Conservation (phyloP, 2,888 invertebrate genomes). For the Mactromeris polynyma region DNA sequence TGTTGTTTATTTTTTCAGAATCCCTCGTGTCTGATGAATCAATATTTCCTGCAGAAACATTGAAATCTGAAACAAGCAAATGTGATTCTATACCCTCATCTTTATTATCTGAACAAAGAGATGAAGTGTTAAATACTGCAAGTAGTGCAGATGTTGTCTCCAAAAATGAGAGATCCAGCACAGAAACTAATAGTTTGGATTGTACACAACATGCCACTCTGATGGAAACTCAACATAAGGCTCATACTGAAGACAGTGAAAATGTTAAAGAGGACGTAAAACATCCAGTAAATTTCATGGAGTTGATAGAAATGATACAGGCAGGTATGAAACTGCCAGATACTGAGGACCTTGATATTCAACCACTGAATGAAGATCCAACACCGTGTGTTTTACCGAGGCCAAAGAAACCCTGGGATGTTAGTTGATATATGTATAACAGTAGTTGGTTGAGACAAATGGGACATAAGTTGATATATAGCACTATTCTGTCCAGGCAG, state of each 20-base stretch:
- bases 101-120: neutral
- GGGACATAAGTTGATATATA: constrained; percentile 62
- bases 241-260: neutral
- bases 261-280: neutral
- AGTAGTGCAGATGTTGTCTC: neutral
- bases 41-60: neutral
- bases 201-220: neutral
- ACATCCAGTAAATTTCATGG: constrained; percentile 67
- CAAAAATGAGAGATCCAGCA: neutral
- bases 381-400: constrained; percentile 61
- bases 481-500: no score
- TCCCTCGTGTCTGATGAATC: neutral
- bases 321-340: constrained; percentile 71
- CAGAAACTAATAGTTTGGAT: neutral
- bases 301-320: constrained; percentile 71
- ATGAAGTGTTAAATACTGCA: neutral
- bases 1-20: constrained; percentile 3
- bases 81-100: neutral
- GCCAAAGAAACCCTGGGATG: constrained; percentile 73
- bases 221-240: neutral
- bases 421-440: constrained; percentile 31
- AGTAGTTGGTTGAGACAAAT: constrained; percentile 24
- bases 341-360: constrained; percentile 65
- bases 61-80: neutral
- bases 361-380: constrained; percentile 68